Evolutionary conservation across 2,797 vertebrate species (phyloP).

Genomic region (Acanthurus lineatus): DNA sequence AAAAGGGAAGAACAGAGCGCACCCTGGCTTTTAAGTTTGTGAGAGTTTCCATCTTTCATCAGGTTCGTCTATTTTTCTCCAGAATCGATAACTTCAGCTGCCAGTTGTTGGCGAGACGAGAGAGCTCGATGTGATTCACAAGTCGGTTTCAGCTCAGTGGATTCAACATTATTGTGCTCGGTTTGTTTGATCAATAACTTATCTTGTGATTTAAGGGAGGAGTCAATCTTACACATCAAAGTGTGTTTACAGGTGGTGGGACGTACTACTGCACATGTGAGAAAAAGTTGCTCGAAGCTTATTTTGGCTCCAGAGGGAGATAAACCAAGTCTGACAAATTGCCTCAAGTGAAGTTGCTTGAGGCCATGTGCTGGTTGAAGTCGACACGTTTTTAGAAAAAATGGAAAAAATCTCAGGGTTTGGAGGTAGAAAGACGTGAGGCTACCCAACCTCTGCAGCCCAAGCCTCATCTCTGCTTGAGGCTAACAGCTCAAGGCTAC

Average conservation of each 20-base stretch:
- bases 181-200: constrained; percentile 17
- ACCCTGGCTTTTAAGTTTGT: constrained; percentile 46
- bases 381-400: not conserved
- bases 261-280: not conserved
- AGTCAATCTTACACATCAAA: not conserved
- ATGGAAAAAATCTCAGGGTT: not conserved
- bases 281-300: not conserved
- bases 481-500: not conserved
- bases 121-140: not conserved
- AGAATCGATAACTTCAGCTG: constrained; percentile 39
- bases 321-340: not conserved
- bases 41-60: constrained; percentile 49
- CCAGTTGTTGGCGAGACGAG: constrained; percentile 12
- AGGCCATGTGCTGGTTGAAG: constrained; percentile 1
- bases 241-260: not conserved
- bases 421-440: not conserved
- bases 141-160: constrained; percentile 18
- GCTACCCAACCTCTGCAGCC: not conserved
- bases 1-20: constrained; percentile 16
- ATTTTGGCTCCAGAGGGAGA: constrained; percentile 2
- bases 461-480: not conserved
- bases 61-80: constrained; percentile 33
- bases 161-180: constrained; percentile 1
- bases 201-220: constrained; percentile 18
- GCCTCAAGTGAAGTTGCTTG: not conserved